Percentiles rank a stretch among this genome's conserved stretches.
phyloP scores from a whole-genome alignment of 2,797 vertebrate species.

The Eidolon dupreanum region DNA sequence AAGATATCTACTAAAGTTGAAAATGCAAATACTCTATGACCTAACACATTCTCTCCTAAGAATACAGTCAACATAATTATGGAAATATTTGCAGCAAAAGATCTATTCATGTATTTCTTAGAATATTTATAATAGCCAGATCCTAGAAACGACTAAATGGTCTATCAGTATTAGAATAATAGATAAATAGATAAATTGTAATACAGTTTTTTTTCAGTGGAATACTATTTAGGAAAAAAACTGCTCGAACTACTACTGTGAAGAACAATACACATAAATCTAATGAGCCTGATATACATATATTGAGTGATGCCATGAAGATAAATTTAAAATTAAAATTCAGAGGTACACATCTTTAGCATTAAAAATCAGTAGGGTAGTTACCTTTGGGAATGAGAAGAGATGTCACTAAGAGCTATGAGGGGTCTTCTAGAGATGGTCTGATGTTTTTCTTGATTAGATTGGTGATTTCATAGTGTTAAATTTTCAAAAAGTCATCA shows the following conservation, averaged over 20 bases:
- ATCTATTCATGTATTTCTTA: neutral
- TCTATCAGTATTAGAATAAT: neutral
- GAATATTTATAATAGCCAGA: neutral
- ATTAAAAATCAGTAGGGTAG: neutral
- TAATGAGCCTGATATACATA: neutral
- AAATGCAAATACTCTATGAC: neutral
- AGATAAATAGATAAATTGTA: neutral
- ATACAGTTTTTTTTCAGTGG: neutral
- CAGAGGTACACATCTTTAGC: neutral
- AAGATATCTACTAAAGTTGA: neutral
- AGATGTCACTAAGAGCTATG: neutral
- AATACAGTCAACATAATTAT: neutral
- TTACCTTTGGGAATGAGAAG: neutral
- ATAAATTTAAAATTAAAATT: slow-evolving; percentile 18
- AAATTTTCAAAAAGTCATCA: neutral
- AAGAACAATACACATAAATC: neutral
- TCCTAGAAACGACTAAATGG: neutral
- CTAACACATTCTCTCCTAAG: neutral
- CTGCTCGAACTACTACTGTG: neutral
- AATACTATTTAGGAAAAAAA: neutral
- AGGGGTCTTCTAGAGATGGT: neutral
- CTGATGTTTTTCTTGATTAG: neutral
- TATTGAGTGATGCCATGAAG: neutral
- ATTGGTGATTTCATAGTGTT: neutral
- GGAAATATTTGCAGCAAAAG: neutral